Percentiles rank a stretch among this genome's conserved stretches.
Conservation (phyloP, 2,797 vertebrate genomes). For the Cirrhinus mrigala region DNA sequence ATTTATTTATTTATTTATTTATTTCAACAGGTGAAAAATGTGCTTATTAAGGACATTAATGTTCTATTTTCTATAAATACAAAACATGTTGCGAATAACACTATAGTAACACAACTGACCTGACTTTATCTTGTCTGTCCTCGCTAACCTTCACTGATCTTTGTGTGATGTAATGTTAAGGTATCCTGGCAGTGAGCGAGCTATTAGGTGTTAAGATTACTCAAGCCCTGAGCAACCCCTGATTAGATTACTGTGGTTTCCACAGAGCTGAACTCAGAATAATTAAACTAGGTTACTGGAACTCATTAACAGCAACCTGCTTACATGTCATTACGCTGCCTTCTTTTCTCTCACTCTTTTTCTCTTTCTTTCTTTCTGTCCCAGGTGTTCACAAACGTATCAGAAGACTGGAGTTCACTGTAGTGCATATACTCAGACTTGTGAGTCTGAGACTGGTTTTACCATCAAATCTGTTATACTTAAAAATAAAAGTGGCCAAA, state of each 20-base stretch:
- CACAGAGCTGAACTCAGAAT: constrained; percentile 49
- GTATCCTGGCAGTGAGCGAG: constrained; percentile 24
- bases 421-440: not conserved
- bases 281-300: constrained; percentile 58
- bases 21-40: not conserved
- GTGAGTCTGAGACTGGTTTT: not conserved
- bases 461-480: not conserved
- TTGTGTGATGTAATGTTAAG: constrained; percentile 42
- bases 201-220: constrained; percentile 47
- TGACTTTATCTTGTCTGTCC: constrained; percentile 8
- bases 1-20: too few relatives aligned
- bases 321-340: constrained; percentile 48
- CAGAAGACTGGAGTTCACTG: not conserved
- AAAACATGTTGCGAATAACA: not conserved
- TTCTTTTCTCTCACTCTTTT: constrained; percentile 16
- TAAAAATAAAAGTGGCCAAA: not conserved
- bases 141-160: constrained; percentile 27
- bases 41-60: not conserved
- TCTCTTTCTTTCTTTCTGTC: constrained; percentile 1
- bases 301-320: constrained; percentile 38
- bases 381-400: not conserved
- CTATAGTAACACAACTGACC: not conserved
- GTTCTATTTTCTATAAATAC: not conserved
- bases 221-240: constrained; percentile 42
- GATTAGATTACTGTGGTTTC: constrained; percentile 61